These are phyloP conservation scores for Morpho achilles DNA, from an alignment of 2,888 invertebrate species.

Conservation along the genomic window DNA sequence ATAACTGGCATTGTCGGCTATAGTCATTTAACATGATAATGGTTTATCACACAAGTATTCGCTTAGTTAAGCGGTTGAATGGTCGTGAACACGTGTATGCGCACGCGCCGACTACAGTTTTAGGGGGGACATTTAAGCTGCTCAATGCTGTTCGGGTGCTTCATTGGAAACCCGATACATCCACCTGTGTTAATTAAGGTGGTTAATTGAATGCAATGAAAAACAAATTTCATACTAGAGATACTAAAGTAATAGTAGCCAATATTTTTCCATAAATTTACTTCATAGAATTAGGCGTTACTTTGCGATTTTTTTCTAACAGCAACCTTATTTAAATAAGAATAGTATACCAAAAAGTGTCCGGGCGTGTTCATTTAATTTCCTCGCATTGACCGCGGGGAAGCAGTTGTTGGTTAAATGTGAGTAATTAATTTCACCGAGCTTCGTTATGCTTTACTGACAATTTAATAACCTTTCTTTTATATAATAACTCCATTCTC, in stretches of 20 bases:
- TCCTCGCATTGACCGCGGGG: constrained; percentile 56
- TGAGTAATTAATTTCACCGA: constrained; percentile 59
- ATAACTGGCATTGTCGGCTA: constrained; percentile 3
- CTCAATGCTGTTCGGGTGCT: constrained; percentile 29
- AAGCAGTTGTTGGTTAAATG: constrained; percentile 60
- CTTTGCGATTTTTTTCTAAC: neutral
- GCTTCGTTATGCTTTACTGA: constrained; percentile 44
- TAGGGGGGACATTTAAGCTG: constrained; percentile 33
- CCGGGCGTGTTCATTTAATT: constrained; percentile 57
- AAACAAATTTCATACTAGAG: neutral
- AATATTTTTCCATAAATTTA: too few species aligned
- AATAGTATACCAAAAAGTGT: constrained; percentile 41
- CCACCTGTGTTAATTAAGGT: constrained; percentile 18
- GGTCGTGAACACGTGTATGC: constrained; percentile 53
- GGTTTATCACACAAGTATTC: constrained; percentile 11
- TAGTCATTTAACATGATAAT: constrained; percentile 20
- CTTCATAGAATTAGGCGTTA: too few species aligned
- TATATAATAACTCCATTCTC: neutral
- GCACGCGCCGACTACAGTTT: constrained; percentile 58
- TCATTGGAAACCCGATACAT: constrained; percentile 18
- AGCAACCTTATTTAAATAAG: constrained; percentile 27
- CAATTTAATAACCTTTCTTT: constrained; percentile 32
- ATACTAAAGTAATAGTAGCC: neutral
- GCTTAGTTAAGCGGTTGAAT: constrained; percentile 21
- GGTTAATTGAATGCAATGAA: neutral